Evolutionary conservation across 2,888 invertebrate genomes (phyloP).

Genomic region (Liodrosophila aerea): DNA sequence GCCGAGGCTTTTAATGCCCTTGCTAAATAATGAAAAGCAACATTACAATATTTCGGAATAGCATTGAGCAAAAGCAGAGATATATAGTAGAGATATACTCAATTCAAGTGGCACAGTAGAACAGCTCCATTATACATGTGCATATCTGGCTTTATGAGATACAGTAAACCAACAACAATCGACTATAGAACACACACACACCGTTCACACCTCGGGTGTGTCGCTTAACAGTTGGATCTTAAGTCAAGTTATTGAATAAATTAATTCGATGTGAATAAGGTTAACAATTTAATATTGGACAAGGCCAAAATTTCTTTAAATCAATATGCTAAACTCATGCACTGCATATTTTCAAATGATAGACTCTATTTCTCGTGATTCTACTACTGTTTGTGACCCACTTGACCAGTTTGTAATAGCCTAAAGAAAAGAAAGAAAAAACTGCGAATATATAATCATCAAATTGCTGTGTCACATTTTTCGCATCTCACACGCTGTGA

Average conservation of each 20-base stretch:
- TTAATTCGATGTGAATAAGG: constrained; percentile 4
- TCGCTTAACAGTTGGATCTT: no score
- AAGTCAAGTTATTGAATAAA: constrained; percentile 33
- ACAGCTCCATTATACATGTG: constrained; percentile 28
- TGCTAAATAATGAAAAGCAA: constrained; percentile 26
- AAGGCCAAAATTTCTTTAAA: constrained; percentile 49
- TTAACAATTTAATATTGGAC: constrained; percentile 3
- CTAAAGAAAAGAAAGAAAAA: no score
- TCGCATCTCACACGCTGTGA: no score
- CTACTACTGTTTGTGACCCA: constrained; percentile 31
- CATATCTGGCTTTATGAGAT: constrained; percentile 10
- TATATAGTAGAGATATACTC: no score
- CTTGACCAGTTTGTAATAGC: constrained; percentile 23
- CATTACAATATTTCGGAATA: constrained; percentile 30
- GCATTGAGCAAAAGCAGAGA: constrained; percentile 24
- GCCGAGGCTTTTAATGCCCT: constrained; percentile 43
- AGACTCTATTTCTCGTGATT: no score
- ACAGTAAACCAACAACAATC: not conserved
- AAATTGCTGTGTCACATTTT: no score
- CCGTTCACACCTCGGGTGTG: not conserved
- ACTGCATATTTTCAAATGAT: constrained; percentile 36
- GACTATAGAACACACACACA: not conserved
- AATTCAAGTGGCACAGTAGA: constrained; percentile 1
- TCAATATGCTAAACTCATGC: constrained; percentile 29
- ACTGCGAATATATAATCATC: no score